phyloP scores from a whole-genome alignment of 2,797 vertebrate genomes.

The Tiaroga cobitis region DNA sequence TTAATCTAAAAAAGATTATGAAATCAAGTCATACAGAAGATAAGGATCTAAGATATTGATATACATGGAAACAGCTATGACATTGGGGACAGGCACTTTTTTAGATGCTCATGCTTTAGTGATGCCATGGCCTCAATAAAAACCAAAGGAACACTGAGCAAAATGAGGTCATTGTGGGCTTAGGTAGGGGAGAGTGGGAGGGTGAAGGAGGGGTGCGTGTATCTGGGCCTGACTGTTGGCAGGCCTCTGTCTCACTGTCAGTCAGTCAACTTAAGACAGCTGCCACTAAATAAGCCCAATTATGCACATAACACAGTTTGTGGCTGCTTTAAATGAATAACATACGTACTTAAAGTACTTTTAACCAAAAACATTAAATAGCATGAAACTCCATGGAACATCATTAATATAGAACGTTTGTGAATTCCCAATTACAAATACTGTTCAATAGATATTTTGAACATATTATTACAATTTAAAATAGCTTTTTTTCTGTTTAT shows the following conservation, averaged over 20 bases:
- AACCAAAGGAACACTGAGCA: constrained; percentile 53
- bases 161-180: constrained; percentile 60
- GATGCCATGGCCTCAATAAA: constrained; percentile 56
- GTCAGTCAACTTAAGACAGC: constrained; percentile 41
- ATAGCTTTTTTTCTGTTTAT: not conserved
- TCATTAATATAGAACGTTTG: not conserved
- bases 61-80: constrained; percentile 38
- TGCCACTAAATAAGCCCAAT: constrained; percentile 11
- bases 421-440: not conserved
- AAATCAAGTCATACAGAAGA: constrained; percentile 3
- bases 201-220: not conserved
- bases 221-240: constrained; percentile 38
- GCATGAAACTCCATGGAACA: not conserved
- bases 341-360: not conserved
- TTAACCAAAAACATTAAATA: not conserved
- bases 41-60: constrained; percentile 10
- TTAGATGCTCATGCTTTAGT: constrained; percentile 49
- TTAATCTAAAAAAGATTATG: not conserved
- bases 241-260: constrained; percentile 38
- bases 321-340: not conserved
- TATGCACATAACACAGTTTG: not conserved
- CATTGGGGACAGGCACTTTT: constrained; percentile 42
- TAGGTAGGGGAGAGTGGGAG: constrained; percentile 44
- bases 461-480: not conserved
- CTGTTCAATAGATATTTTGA: not conserved